A percentile compares a stretch with the other conserved stretches of the same genome.
phyloP scores from a whole-genome alignment of 1,140 invertebrate genomes.

The Antheraea mylitta region DNA sequence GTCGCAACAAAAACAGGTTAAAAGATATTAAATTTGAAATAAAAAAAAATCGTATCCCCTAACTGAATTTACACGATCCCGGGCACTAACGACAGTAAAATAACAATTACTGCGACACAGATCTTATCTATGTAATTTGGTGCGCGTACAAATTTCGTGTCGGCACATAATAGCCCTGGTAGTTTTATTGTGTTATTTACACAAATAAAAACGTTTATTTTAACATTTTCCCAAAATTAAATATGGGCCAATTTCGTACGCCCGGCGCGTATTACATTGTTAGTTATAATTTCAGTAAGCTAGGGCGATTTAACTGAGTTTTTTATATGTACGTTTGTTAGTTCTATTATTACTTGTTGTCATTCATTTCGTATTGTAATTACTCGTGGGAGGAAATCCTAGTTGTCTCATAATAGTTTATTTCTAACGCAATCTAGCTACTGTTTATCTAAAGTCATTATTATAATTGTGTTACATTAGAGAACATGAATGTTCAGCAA shows the following conservation, averaged over 20 bases:
- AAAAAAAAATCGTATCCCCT: constrained; percentile 51
- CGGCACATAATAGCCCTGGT: constrained; percentile 49
- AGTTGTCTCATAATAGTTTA: constrained; percentile 61
- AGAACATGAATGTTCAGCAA: constrained; percentile 39
- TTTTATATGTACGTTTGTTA: constrained; percentile 30
- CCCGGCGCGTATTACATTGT: constrained; percentile 55
- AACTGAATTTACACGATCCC: constrained; percentile 72
- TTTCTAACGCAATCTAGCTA: constrained; percentile 48
- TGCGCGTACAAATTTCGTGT: constrained; percentile 61
- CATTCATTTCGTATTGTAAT: constrained; percentile 37
- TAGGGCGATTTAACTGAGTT: constrained; percentile 33
- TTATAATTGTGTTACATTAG: constrained; percentile 66
- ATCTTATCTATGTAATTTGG: constrained; percentile 72
- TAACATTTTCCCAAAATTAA: constrained; percentile 78
- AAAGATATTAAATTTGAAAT: constrained; percentile 45
- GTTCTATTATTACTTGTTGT: constrained; percentile 54
- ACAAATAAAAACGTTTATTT: constrained; percentile 79
- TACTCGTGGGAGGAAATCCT: constrained; percentile 64
- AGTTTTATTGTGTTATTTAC: constrained; percentile 78
- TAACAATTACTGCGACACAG: constrained; percentile 72
- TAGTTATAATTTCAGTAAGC: constrained; percentile 45
- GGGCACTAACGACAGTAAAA: constrained; percentile 68
- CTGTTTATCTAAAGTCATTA: constrained; percentile 55
- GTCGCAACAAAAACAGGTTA: constrained; percentile 38
- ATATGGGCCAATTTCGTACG: constrained; percentile 68